Evolutionary conservation across 2,888 invertebrate species (phyloP).

Genomic region (Leucophenga montana): DNA sequence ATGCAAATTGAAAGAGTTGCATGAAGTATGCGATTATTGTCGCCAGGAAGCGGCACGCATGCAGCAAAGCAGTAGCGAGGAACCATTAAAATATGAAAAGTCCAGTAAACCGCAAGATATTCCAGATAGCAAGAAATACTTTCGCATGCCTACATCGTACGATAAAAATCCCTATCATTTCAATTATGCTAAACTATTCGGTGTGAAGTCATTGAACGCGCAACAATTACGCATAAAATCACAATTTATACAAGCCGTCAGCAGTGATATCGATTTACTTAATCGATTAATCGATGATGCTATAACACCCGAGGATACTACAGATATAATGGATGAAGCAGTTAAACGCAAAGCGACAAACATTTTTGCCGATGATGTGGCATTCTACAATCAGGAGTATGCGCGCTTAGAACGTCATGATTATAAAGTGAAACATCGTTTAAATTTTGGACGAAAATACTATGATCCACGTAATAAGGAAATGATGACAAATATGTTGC

Average conservation of each 20-base stretch:
- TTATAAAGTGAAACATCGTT: background rate
- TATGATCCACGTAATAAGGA: constrained; percentile 56
- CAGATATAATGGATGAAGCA: constrained; percentile 27
- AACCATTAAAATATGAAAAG: background rate
- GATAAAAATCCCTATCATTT: constrained; percentile 33
- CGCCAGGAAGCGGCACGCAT: constrained; percentile 22
- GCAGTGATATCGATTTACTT: constrained; percentile 44
- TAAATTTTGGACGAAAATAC: constrained; percentile 39
- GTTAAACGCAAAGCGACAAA: constrained; percentile 42
- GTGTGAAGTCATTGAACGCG: background rate
- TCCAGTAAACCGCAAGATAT: too few relatives aligned
- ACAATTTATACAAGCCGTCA: constrained; percentile 45
- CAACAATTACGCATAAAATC: constrained; percentile 37
- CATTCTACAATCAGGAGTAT: constrained; percentile 36
- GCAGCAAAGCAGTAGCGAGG: background rate
- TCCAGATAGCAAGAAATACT: constrained; percentile 31
- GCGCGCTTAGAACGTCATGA: background rate
- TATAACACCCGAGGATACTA: constrained; percentile 18
- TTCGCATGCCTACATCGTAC: constrained; percentile 26
- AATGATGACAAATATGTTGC: constrained; percentile 59
- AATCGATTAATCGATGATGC: constrained; percentile 31
- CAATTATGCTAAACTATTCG: constrained; percentile 47
- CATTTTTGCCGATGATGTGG: constrained; percentile 40
- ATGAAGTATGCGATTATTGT: too few relatives aligned
- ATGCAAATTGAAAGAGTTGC: too few relatives aligned